Evolutionary conservation across 2,888 invertebrate genomes (phyloP).

Genomic region (Cryptus viduatorius): DNA sequence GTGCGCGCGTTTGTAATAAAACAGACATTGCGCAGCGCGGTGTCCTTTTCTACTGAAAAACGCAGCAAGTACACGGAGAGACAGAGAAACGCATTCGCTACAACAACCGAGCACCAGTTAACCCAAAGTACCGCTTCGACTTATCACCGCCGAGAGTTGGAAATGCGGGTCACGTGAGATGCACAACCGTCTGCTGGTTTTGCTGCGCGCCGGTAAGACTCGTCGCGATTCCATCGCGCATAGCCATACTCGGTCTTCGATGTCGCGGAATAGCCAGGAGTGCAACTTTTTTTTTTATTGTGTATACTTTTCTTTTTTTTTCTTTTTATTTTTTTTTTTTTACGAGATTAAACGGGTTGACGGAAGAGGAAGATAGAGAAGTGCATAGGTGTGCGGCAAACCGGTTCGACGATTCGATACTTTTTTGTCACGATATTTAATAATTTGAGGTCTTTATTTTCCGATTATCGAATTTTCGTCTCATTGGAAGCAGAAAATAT

Average conservation of each 20-base stretch:
- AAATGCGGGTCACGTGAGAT: slow-evolving; percentile 69
- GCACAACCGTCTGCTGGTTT: slow-evolving; percentile 34
- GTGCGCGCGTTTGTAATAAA: slow-evolving; percentile 16
- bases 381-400: not conserved
- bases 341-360: slow-evolving; percentile 43
- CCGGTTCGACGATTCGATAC: not conserved
- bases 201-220: slow-evolving; percentile 24
- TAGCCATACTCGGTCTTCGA: slow-evolving; percentile 54
- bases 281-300: not conserved
- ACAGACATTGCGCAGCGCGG: slow-evolving; percentile 35
- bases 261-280: slow-evolving; percentile 55
- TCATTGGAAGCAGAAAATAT: not conserved
- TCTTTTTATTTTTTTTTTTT: slow-evolving; percentile 12
- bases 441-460: not conserved
- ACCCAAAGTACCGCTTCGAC: slow-evolving; percentile 69
- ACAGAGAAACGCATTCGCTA: slow-evolving; percentile 7
- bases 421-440: not conserved
- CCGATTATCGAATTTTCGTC: not conserved
- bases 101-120: slow-evolving; percentile 42
- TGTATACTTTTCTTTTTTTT: slow-evolving; percentile 32
- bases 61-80: not conserved
- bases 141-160: slow-evolving; percentile 66
- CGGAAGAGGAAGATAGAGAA: not conserved
- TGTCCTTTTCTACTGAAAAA: slow-evolving; percentile 47
- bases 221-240: slow-evolving; percentile 18